Evolutionary conservation across 2,113 vertebrate species (phyloP).

Genomic region (Paralichthys olivaceus): DNA sequence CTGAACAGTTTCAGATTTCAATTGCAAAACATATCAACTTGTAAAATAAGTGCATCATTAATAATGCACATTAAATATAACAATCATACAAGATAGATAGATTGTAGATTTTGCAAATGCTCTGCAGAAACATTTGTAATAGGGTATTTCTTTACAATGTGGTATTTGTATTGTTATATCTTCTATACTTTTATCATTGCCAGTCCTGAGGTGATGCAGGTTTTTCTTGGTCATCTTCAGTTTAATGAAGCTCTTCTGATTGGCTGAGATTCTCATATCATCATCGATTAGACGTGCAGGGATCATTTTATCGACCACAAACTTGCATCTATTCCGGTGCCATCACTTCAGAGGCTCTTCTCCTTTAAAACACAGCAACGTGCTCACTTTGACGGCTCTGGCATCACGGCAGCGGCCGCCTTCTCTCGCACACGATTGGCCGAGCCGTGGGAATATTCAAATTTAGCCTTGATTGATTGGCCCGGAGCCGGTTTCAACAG

Average conservation of each 20-base stretch:
- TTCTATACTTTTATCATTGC: not conserved
- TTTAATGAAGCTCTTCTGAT: not conserved
- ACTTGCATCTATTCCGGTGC: not conserved
- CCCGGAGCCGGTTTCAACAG: slow-evolving; percentile 65
- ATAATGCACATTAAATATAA: no score
- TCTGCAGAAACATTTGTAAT: no score
- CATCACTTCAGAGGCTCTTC: slow-evolving; percentile 7
- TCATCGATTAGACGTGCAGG: not conserved
- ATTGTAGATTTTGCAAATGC: no score
- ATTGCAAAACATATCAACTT: no score
- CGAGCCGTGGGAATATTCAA: slow-evolving; percentile 76
- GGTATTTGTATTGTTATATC: no score
- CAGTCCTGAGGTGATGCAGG: not conserved
- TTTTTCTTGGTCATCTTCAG: not conserved
- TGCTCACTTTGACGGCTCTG: slow-evolving; percentile 65
- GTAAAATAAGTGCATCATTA: no score
- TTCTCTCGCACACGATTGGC: slow-evolving; percentile 68
- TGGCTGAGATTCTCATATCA: not conserved
- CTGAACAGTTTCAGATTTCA: no score
- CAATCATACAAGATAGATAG: no score
- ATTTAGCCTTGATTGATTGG: slow-evolving; percentile 74
- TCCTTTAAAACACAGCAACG: slow-evolving; percentile 75
- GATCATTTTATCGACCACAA: not conserved
- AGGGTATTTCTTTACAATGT: no score
- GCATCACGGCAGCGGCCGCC: slow-evolving; percentile 69